phyloP scores from a whole-genome alignment of 2,113 vertebrate genomes.

The Corvus hawaiiensis region DNA sequence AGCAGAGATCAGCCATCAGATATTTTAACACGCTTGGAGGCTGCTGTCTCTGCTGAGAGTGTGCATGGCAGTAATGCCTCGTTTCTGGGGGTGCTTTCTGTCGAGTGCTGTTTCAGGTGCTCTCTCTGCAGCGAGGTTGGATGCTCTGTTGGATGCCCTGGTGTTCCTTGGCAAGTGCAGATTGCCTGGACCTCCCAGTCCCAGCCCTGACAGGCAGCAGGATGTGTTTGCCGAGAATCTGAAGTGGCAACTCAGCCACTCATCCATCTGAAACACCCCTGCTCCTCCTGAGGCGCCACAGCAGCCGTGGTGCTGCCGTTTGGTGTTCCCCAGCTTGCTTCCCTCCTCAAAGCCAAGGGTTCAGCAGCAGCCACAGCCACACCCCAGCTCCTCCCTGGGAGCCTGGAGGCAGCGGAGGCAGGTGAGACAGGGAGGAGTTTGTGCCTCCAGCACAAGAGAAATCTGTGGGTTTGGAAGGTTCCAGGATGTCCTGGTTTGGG shows the following conservation, averaged over 20 bases:
- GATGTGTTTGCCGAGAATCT: not conserved
- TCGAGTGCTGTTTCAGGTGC: not conserved
- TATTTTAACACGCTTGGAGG: not conserved
- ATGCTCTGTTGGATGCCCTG: not conserved
- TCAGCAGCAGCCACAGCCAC: not conserved
- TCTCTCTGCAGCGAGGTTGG: not conserved
- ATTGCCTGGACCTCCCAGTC: not conserved
- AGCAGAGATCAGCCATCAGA: not conserved
- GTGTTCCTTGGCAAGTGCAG: not conserved
- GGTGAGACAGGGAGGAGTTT: not conserved
- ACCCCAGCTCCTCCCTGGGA: accelerated
- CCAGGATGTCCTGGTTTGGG: not conserved
- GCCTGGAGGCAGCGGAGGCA: not conserved
- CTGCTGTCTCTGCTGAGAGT: not conserved
- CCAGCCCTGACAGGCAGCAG: not conserved
- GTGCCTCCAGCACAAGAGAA: not conserved
- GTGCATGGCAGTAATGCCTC: not conserved
- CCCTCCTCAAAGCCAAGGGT: not conserved
- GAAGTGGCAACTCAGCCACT: not conserved
- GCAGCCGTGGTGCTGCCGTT: not conserved
- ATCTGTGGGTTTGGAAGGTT: not conserved
- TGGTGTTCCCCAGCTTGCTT: not conserved
- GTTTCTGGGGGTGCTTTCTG: not conserved
- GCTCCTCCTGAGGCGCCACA: not conserved
- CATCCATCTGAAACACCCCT: not conserved